Conservation (phyloP, 1,140 invertebrate species). For the Pachypeltis micranthus region DNA sequence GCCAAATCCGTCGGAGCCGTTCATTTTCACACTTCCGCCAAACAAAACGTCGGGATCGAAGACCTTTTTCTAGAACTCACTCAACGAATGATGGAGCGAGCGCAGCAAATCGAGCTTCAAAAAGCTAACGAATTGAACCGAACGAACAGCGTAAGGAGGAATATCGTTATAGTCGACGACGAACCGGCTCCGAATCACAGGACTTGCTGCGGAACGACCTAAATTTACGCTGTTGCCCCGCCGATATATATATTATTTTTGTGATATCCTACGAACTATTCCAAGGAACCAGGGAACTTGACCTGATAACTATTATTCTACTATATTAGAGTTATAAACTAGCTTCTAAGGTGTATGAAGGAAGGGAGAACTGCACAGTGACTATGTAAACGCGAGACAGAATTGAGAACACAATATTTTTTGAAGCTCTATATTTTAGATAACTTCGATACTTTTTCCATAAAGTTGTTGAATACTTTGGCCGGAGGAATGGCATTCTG, state of each 20-base stretch:
- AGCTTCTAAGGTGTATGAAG: no score
- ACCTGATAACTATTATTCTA: no score
- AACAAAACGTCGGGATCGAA: slow-evolving; percentile 83
- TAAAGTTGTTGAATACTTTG: no score
- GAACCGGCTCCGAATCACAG: slow-evolving; percentile 8
- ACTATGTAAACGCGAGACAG: no score
- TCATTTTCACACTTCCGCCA: slow-evolving; percentile 92
- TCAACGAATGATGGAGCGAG: slow-evolving; percentile 48
- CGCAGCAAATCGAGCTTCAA: slow-evolving; percentile 36
- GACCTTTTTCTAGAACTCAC: slow-evolving; percentile 84
- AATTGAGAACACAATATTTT: no score
- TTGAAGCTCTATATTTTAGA: no score
- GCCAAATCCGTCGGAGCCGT: slow-evolving; percentile 83
- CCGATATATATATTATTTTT: no score
- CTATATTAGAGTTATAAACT: no score
- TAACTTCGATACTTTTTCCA: no score
- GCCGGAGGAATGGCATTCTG: no score
- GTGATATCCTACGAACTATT: not conserved
- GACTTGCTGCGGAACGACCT: slow-evolving; percentile 16
- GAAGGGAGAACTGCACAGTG: no score
- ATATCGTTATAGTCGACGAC: slow-evolving; percentile 50
- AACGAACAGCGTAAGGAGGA: slow-evolving; percentile 41
- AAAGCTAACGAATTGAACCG: slow-evolving; percentile 38
- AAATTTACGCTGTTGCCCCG: not conserved
- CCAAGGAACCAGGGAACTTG: no score